Evolutionary conservation across 2,113 vertebrate genomes (phyloP).

Genomic region (Forbesichthys agassizii): DNA sequence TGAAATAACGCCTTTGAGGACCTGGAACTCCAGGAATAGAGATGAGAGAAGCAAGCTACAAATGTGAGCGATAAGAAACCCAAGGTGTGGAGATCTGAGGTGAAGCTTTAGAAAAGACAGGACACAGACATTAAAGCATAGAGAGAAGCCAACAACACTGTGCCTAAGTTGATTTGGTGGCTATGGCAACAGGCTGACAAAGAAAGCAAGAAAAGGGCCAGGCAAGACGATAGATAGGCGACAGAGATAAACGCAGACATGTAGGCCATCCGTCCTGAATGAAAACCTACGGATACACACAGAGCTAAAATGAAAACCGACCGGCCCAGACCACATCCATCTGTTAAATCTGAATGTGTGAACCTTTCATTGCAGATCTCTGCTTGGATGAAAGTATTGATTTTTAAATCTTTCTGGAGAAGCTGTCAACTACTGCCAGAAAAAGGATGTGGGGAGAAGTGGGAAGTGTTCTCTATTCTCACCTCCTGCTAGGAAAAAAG

Average conservation of each 20-base stretch:
- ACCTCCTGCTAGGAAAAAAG: constrained; percentile 12
- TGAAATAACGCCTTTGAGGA: not conserved
- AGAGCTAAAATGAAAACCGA: constrained; percentile 14
- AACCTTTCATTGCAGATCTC: constrained; percentile 45
- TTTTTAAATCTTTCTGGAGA: constrained; percentile 61
- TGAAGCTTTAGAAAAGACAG: constrained; percentile 3
- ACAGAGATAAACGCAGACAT: too few relatives aligned
- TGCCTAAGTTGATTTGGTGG: constrained; percentile 28
- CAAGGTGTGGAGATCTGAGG: not conserved
- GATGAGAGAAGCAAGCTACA: constrained; percentile 9
- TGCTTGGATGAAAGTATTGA: constrained; percentile 56
- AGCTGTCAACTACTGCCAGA: constrained; percentile 28
- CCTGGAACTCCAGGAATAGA: not conserved
- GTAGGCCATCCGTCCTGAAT: too few relatives aligned
- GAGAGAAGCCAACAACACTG: constrained; percentile 15
- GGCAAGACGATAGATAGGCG: not conserved
- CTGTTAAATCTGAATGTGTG: constrained; percentile 39
- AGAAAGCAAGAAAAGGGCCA: constrained; percentile 6
- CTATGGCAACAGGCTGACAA: constrained; percentile 48
- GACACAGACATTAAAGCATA: not conserved
- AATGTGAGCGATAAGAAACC: constrained; percentile 1
- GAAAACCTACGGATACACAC: constrained; percentile 40
- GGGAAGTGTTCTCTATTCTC: constrained; percentile 25
- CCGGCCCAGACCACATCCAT: constrained; percentile 23
- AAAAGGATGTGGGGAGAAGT: constrained; percentile 9